Evolutionary conservation across 2,888 invertebrate species (phyloP), one percentile per base, ranked within the genome.

Genomic region (Fabriciana adippe): DNA sequence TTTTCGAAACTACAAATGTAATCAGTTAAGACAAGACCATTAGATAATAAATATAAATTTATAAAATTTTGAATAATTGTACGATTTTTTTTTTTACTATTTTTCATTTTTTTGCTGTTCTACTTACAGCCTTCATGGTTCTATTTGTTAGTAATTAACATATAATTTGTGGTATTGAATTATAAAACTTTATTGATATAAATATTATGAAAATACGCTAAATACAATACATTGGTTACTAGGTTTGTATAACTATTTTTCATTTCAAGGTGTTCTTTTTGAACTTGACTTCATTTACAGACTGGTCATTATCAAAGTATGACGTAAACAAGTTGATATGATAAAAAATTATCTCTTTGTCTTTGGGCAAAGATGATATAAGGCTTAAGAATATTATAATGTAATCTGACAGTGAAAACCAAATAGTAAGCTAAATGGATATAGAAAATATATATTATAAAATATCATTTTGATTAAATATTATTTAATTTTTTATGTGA

Each of bases 261-360:
- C 35, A 59, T 64, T 72, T 71, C 73, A 67, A 69, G 68, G 66
- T 69, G 51, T 73, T 68, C 68, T 70, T 73, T 77, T 73, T 85
- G 85, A 86, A 85, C 85, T 85, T 86, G 84, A 84, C 80, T 81
- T 67, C 70, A 72, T 80, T 75, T 70, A 74, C 76, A 77, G 77
- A 72, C 75, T 74, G 77, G 76, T 80, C 82, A 84, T 81, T 85
- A 83, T 85, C 84, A 83, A 67, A 64, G 45, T 64, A 68, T 79
- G 81, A 82, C 79, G 78, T 77, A 77, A 79, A 77, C 73, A 72
- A 75, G 76, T 75, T 75, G 77, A 80, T 81, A 78, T 83, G 83
- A 86, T 84, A 86, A 84, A 78, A 76, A 79, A 68, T 78, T 77
- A 81, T 81, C 79, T 79, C 78, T 77, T 79, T 80, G 81, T 83